Base-by-base conservation (phyloP, 2,888 invertebrate genomes). In the Ophonus ardosiacus region DNA sequence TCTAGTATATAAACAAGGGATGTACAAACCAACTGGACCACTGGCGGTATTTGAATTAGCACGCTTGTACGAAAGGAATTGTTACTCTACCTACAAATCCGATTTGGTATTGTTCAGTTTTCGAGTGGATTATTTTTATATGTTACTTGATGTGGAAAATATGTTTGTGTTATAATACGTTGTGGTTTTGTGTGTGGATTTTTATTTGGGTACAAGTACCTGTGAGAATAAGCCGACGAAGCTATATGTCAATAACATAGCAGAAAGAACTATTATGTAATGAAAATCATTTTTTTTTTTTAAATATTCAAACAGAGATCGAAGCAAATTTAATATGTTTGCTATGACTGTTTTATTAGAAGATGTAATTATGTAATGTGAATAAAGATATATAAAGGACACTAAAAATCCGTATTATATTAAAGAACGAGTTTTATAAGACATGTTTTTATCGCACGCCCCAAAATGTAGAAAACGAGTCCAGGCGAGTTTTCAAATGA, bases 41-140 rank as follows among this genome's bases (percentile, higher is more conserved):
- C 68, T 68, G 31, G n/a, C 31, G 38, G 68, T 68, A 68, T 68
- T 68, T 68, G 71, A 74, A 74, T 74, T 74, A 74, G 71, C 71
- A 74, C 68, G 68, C 68, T 71, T 38, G 68, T 71, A 71, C 43
- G 71, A 74, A 68, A 68, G 68, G 68, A 68, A 68, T 68, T 68
- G 68, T 68, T 68, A 68, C 68, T 31, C 63, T 18, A 21, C 17
- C 21, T 63, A 31, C 13, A 68, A 68, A 74, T 74, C 71, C 71
- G 71, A 74, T 74, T 74, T 74, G 71, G 71, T 18, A 74, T 40
- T 74, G 71, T 74, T 43, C 40, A 43, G 71, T 10, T 43, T 43
- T 74, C 71, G 71, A 74, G 71, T 74, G 71, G 71, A 74, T 74
- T 74, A 74, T 74, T 74, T 74, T 74, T 74, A 74, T 74, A 43